These are phyloP conservation scores for Zaprionus lineosus DNA, from an alignment of 2,888 invertebrate species.

Conservation along the genomic window DNA sequence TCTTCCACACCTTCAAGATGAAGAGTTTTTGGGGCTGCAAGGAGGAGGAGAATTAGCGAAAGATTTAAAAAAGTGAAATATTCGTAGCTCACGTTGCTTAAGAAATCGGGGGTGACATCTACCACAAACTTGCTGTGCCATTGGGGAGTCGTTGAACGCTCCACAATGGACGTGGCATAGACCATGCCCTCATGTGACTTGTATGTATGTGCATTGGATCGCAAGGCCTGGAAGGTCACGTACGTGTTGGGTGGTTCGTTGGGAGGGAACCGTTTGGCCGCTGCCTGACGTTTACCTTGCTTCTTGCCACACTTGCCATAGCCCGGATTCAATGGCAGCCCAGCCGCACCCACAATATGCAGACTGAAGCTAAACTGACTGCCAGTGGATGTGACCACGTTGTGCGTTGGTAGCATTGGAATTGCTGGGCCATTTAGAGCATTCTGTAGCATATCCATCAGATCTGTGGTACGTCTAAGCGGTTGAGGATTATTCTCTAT, in stretches of 20 bases:
- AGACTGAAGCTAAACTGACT: conserved; percentile 83
- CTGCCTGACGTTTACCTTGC: conserved; percentile 65
- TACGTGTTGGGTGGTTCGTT: conserved; percentile 85
- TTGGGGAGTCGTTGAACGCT: conserved; percentile 84
- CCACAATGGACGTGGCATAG: conserved; percentile 84
- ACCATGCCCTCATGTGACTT: conserved; percentile 82
- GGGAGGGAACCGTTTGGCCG: conserved; percentile 79
- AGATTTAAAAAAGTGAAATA: background rate
- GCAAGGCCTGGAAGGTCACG: conserved; percentile 85
- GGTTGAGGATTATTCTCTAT: conserved; percentile 42
- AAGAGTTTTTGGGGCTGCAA: conserved; percentile 85
- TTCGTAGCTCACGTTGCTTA: conserved; percentile 84
- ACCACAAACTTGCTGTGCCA: conserved; percentile 85
- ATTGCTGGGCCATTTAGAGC: conserved; percentile 51
- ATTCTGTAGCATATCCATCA: conserved; percentile 74
- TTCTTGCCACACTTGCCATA: conserved; percentile 66
- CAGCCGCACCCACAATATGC: conserved; percentile 85
- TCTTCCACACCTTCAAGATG: conserved; percentile 86
- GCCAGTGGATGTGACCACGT: conserved; percentile 5
- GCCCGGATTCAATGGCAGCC: conserved; percentile 83
- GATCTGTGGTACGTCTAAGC: conserved; percentile 64
- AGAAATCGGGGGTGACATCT: conserved; percentile 83
- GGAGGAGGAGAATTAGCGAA: background rate
- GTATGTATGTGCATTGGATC: conserved; percentile 64
- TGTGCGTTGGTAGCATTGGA: conserved; percentile 3